phyloP scores from a whole-genome alignment of 2,888 invertebrate species.

The Drosophila subquinaria region DNA sequence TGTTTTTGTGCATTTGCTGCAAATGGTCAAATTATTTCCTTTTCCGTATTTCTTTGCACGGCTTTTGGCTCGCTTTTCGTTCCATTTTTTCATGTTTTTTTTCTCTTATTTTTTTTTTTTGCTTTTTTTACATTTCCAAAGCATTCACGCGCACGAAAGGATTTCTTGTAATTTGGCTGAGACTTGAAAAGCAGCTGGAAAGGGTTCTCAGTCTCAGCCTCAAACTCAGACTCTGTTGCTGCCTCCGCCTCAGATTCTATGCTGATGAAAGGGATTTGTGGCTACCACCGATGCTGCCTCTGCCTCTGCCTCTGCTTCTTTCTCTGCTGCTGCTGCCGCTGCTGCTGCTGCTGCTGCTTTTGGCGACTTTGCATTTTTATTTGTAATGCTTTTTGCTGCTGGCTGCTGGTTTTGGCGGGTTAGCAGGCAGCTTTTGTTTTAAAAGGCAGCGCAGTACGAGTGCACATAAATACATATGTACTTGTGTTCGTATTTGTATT shows the following conservation, averaged over 20 bases:
- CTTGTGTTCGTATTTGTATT: conserved; percentile 17
- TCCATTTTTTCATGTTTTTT: conserved; percentile 49
- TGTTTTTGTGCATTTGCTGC: conserved; percentile 65
- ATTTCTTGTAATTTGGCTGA: conserved; percentile 83
- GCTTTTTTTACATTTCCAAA: conserved; percentile 61
- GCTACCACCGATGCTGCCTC: conserved; percentile 36
- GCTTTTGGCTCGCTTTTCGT: conserved; percentile 54
- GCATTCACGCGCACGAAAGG: conserved; percentile 84
- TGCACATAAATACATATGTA: conserved; percentile 55
- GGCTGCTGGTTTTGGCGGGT: conserved; percentile 67
- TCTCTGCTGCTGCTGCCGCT: not conserved
- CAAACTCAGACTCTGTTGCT: not conserved
- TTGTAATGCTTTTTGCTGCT: conserved; percentile 57
- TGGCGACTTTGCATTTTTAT: conserved; percentile 82
- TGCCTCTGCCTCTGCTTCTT: conserved; percentile 5
- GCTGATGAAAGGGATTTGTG: conserved; percentile 78
- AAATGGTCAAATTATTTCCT: conserved; percentile 81
- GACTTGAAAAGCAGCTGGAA: conserved; percentile 75
- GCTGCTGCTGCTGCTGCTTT: conserved; percentile 63
- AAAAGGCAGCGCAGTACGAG: conserved; percentile 52
- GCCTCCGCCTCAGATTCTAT: conserved; percentile 25
- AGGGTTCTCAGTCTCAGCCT: conserved; percentile 57
- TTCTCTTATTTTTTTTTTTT: conserved; percentile 57
- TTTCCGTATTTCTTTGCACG: conserved; percentile 72
- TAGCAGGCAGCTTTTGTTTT: conserved; percentile 73